Conservation (phyloP, 1,140 invertebrate species). For the Zophobas morio region DNA sequence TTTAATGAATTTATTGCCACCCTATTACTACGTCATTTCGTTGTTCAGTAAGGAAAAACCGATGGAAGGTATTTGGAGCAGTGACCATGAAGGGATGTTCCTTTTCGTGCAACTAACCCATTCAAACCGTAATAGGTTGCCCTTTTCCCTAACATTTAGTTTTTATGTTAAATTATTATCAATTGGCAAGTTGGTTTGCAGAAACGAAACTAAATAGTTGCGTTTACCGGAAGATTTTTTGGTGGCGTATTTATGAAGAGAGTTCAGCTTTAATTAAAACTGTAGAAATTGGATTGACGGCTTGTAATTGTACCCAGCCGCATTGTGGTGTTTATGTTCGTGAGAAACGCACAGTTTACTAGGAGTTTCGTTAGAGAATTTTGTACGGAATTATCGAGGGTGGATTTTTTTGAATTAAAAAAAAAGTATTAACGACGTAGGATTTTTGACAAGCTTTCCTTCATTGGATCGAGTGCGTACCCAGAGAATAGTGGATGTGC, state of each 20-base stretch:
- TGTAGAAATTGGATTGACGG: conserved; percentile 17
- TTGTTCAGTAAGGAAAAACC: too few relatives aligned
- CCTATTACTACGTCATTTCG: too few relatives aligned
- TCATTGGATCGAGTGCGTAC: too few relatives aligned
- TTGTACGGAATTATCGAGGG: not conserved
- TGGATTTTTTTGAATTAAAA: not conserved
- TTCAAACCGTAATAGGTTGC: conserved; percentile 17
- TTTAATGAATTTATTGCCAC: too few relatives aligned
- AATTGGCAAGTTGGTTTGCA: not conserved
- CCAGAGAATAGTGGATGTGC: too few relatives aligned
- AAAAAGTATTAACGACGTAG: not conserved
- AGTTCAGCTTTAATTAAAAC: conserved; percentile 36
- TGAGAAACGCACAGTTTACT: conserved; percentile 5
- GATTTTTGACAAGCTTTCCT: too few relatives aligned
- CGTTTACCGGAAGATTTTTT: conserved; percentile 12
- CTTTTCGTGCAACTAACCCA: conserved; percentile 26
- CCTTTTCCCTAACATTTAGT: conserved; percentile 4
- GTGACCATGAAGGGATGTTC: conserved; percentile 9
- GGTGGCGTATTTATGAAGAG: not conserved
- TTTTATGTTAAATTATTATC: conserved; percentile 7
- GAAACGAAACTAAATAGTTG: conserved; percentile 8
- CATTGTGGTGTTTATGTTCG: conserved; percentile 2
- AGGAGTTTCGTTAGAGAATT: not conserved
- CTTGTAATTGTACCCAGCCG: conserved; percentile 7
- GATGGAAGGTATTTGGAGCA: not conserved